Base-by-base conservation (phyloP, 2,113 vertebrate species). In the Pelecanus crispus region DNA sequence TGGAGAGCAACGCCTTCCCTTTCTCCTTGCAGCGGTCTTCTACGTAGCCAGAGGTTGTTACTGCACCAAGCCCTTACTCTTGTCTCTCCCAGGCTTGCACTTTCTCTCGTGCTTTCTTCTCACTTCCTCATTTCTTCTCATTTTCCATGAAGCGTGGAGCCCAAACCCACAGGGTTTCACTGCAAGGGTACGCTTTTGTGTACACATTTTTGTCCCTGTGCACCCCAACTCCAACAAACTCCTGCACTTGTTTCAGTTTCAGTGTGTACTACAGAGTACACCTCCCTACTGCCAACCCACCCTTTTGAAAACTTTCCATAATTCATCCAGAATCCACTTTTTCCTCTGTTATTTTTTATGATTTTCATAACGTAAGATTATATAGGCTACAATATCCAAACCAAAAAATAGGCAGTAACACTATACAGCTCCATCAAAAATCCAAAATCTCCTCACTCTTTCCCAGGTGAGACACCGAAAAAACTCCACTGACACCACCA, bases 41-140 rank as follows among this genome's bases (percentile, higher is more conserved):
- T 9, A 1, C 2, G 0, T 26, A 85, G 18, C 26, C 6, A 2
- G n/a, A 52, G 20, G 8, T 11, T 55, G 34, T 31, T 66, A 36
- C 34, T 50, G 7, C 62, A 88, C 16, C 80, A 65, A 56, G 36
- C 7, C 34, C 47, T 86, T 29, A 13, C 59, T 40, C 66, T 58
- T 45, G 15, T 12, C 31, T 17, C 42, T 78, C 50, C 36, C 18
- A 34, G 26, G 4, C 56, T 73, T 81, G 44, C 7, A 18, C 34
- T 49, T 77, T 42, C 38, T 52, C 40, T 52, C 74, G 40, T 45
- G 20, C 7, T 36, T 2, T 52, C 63, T 66, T 74, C 36, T 72
- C 31, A 47, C 22, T 59, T 67, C n/a, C n/a, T 44, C 22, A 18
- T 53, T 78, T 87, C 55, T 56, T 65, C 44, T 65, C 1, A 0